Base-by-base conservation (phyloP, 2,888 invertebrate genomes). In the Melieria crassipennis region DNA sequence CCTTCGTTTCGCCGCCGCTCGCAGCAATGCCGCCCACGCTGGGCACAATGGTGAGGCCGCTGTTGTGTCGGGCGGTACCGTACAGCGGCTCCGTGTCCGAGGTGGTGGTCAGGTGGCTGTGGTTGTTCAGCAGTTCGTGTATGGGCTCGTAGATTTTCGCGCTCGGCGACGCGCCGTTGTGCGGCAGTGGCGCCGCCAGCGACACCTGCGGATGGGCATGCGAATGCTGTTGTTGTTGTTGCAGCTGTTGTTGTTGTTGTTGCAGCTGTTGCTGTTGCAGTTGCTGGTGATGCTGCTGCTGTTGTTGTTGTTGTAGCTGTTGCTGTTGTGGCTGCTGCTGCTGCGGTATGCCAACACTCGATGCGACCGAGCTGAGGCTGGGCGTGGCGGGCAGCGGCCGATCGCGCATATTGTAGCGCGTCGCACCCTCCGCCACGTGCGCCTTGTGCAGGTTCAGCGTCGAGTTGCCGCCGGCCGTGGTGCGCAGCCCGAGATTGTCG, bases 391-490 rank as follows among this genome's bases (percentile, higher is more conserved):
- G 92, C 63, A 92, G 79, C 3, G 91, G 91, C 77, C 90, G 88
- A 76, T 90, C 90, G 64, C 91, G 89, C 91, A 91, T 91, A 11
- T 89, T 90, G 71, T 84, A 83, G 57, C 87, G 89, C 75, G 88
- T 88, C 73, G n/a, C 70, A 88, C 11, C 83, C 85, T 52, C 60
- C 65, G 72, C 73, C 61, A 78, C 78, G 60, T 73, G 75, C 10
- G 69, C 64, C 87, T 94, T 94, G 84, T 94, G 94, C 70, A 95
- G 84, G 69, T 94, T 94, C 48, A 93, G 86, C 10, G 91, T 91
- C 4, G 93, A 94, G 82, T 93, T 94, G n/a, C 96, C 96, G 75
- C 94, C 93, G 16, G 94, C 95, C 16, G 96, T 94, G 16, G 95
- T 95, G 66, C 96, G 89, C 16, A 93, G 87, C 0, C 96, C 96